Base-by-base conservation (phyloP, 2,797 vertebrate species). In the Coregonus ussuriensis region DNA sequence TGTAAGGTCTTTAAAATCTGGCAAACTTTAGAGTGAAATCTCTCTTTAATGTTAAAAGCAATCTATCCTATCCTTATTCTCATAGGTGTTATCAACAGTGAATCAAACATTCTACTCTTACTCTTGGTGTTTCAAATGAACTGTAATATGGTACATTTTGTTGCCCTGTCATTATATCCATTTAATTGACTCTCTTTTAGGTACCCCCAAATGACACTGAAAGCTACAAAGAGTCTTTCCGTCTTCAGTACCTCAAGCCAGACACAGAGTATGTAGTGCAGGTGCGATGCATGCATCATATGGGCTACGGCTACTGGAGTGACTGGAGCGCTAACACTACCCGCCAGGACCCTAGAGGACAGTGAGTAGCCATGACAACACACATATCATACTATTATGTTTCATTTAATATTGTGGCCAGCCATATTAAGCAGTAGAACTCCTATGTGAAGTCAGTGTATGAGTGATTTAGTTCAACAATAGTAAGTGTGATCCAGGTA, bases 211-310 rank as follows among this genome's bases (percentile, higher is more conserved):
- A 33, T 59, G 94, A 95, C 78, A 96, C 88, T 3, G 56, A 47
- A n/a, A 81, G 74, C 0, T 71, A 85, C 3, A 93, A 91, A 1
- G 78, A 90, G 47, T 96, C 96, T 0, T 98, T 96, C 82, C 93
- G 93, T 72, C 89, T 98, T 35, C 97, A 99, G 83, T 84, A 83
- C 0, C 95, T 99, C 62, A 88, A 70, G 72, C 95, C 97, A 0
- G 86, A 94, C 86, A 97, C 95, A 21, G 77, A 90, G 0, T 98
- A 98, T 77, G 79, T 86, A 3, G 91, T 93, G 87, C 94, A 96
- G 85, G 83, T 99, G 35, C 89, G 95, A 84, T 96, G 96, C 88
- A 96, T 93, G 86, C 73, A 82, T 25, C 7, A 75, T 0, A 1
- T 5, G 0, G 72, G 59, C 7, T 2, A 33, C 0, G 93, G 94